These are phyloP conservation scores for Leuctra nigra DNA, from an alignment of 2,888 invertebrate species.

Conservation along the genomic window DNA sequence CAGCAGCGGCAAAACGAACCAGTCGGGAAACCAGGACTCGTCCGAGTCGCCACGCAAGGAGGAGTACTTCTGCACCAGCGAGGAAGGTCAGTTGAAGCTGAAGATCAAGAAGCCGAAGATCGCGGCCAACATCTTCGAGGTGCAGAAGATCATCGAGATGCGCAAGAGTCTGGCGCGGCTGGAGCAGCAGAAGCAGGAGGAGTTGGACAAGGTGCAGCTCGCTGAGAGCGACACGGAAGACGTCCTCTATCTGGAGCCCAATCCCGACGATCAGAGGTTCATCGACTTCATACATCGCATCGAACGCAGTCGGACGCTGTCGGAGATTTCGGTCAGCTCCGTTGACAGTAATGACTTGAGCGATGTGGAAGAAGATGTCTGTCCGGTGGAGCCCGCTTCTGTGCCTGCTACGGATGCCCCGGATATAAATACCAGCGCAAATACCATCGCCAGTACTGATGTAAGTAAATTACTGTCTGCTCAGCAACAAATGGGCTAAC, in stretches of 20 bases:
- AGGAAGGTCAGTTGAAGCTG: slow-evolving; percentile 40
- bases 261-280: neutral
- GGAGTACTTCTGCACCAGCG: slow-evolving; percentile 35
- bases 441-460: too few relatives aligned
- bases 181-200: slow-evolving; percentile 36
- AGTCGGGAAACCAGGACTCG: neutral
- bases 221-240: slow-evolving; percentile 14
- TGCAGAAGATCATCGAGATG: slow-evolving; percentile 57
- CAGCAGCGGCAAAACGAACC: neutral
- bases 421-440: too few relatives aligned
- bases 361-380: too few relatives aligned
- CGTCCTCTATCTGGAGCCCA: slow-evolving; percentile 15
- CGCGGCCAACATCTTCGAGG: slow-evolving; percentile 60
- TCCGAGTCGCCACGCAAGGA: neutral
- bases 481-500: too few relatives aligned
- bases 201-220: neutral
- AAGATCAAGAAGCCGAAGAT: slow-evolving; percentile 59
- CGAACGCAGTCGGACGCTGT: slow-evolving; percentile 3
- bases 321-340: slow-evolving; percentile 3
- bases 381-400: too few relatives aligned
- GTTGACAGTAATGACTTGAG: neutral
- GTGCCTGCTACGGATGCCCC: too few relatives aligned
- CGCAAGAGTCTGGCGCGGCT: slow-evolving; percentile 56
- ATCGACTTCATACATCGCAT: slow-evolving; percentile 12
- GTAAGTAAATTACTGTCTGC: too few relatives aligned